Conservation (phyloP, 2,113 vertebrate species). For the Pangasianodon hypophthalmus region DNA sequence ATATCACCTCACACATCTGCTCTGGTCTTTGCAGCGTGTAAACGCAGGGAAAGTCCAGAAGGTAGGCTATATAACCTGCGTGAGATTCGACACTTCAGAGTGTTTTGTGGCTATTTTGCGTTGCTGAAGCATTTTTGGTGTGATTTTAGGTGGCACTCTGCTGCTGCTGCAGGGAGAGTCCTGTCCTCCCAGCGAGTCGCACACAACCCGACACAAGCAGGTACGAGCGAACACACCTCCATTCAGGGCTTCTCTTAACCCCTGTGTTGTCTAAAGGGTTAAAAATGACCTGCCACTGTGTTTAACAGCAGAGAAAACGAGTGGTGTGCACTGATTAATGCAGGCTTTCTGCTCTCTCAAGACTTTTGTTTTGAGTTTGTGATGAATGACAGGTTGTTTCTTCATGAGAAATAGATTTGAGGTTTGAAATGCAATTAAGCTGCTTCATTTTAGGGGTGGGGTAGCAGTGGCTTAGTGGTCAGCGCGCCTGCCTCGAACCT, state of each 20-base stretch:
- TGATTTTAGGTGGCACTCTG: slow-evolving; percentile 36
- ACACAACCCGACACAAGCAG: slow-evolving; percentile 37
- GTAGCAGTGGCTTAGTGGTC: no score
- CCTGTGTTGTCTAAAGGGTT: no score
- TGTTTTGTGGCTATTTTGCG: not conserved
- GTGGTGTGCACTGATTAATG: no score
- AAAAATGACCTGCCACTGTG: no score
- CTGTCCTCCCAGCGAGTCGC: not conserved
- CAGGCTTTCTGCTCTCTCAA: no score
- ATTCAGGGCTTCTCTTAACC: not conserved
- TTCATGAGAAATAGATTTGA: no score
- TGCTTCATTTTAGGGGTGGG: no score
- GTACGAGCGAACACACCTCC: slow-evolving; percentile 5
- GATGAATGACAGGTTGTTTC: no score
- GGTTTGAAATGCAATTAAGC: no score
- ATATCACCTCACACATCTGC: not conserved
- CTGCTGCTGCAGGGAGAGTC: slow-evolving; percentile 15
- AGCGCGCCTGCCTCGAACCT: no score
- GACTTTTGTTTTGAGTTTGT: no score
- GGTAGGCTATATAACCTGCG: slow-evolving; percentile 49
- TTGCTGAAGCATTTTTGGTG: not conserved
- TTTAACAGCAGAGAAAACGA: no score
- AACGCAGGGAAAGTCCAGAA: slow-evolving; percentile 67
- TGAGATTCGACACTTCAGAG: not conserved
- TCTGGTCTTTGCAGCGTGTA: slow-evolving; percentile 55